Evolutionary conservation across 2,888 invertebrate species (phyloP), one percentile per base, ranked within the genome.

Genomic region (Ramazzottius varieornatus): DNA sequence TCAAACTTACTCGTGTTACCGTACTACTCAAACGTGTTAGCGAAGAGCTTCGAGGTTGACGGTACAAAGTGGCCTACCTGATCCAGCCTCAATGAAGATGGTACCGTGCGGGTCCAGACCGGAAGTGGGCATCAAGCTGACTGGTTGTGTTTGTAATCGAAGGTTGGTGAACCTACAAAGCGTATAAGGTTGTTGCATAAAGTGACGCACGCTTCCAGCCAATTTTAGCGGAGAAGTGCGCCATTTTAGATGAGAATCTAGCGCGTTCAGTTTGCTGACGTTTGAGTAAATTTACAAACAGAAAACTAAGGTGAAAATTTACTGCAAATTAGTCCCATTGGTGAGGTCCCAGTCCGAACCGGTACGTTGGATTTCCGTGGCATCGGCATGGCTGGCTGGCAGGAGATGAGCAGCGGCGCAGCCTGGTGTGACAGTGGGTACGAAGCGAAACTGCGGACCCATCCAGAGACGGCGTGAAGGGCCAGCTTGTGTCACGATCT

Each of bases 361-460:
- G 54, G 54, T 54, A 24, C 54, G 54, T 24, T 24, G 20, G 13
- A 54, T 54, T 24, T 54, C 54, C 16, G 54, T 29, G 16, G 8
- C 16, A 8, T 8, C 20, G 4, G 24, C 16, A 29, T 24, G 8
- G 29, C 29, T 54, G 13, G 20, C 13, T 20, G 40, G 40, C 40
- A 40, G 20, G 40, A 40, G 8, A 4, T 16, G 4, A n/a, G 16
- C 29, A 4, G 54, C 29, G 20, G 54, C 20, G 29, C 54, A 54
- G 29, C 54, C 54, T 8, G 54, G 54, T 24, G 54, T 24, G 13
- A 24, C 4, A 4, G 54, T 24, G n/a, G 54, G 54, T 24, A 24
- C 29, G 78, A 98, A 96, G 33, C 88, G 85, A 76, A 96, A 96
- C 79, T 98, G 96, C n/a, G 98, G 98, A 13, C 96, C 96, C 92